Evolutionary conservation across 2,888 invertebrate genomes (phyloP), one percentile per base, ranked within the genome.

Genomic region (Ommatoiulus sabulosus): DNA sequence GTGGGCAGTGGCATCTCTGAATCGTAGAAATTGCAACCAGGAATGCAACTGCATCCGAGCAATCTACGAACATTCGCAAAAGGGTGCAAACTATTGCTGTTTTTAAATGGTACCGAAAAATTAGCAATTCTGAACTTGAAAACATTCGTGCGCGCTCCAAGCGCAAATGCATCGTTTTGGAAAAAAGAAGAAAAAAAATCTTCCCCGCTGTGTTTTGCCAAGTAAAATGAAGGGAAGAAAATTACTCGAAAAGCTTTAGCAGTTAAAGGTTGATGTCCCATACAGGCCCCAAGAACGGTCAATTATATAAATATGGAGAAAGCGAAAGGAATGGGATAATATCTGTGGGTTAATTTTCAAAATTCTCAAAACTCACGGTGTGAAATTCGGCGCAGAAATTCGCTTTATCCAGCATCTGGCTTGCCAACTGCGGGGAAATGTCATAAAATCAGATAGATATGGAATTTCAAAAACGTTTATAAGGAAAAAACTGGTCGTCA

Each of bases 101-200:
- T 63, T 48, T 63, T 63, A 63, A 63, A 63, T 63, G 63, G 4
- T 63, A 20, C 17, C 8, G 63, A 63, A 63, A 63, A 63, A 63
- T 63, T 63, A 63, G 63, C 20, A 63, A 63, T 63, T 63, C 63
- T 63, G 63, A 63, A 63, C n/a, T 63, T 63, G 35, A 20, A 63
- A 63, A 63, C 63, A 63, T 63, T 63, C 63, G 63, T 63, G 63
- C 20, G 63, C 63, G 63, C 63, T 63, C 20, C n/a, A 63, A 63
- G 63, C 63, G 20, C 63, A 63, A 63, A 63, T 20, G n/a, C 63
- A 63, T 63, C 20, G 20, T 63, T 63, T 63, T 35, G 0, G 0
- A 1, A 35, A 63, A 20, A 63, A 20, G 63, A 17, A n/a, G 63
- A n/a, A 63, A 63, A 20, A 63, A 63, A 63, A 63, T 63, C 63